Conservation (phyloP, 2,113 vertebrate genomes). For the Acanthisitta chloris region DNA sequence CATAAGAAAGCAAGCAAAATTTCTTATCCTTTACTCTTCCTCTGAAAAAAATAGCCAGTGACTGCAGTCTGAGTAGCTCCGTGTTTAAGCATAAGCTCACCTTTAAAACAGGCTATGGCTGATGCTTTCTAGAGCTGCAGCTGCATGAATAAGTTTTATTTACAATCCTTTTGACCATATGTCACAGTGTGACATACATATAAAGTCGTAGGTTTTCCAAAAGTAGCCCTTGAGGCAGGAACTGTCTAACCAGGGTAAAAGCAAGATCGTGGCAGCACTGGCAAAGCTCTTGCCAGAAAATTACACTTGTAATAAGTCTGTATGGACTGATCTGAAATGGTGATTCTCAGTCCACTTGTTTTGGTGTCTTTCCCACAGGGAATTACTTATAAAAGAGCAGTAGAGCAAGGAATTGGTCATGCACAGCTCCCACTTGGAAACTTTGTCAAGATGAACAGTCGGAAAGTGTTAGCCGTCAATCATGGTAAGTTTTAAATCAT, state of each 20-base stretch:
- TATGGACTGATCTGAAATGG: not conserved
- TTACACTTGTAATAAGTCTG: not conserved
- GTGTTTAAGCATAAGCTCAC: not conserved
- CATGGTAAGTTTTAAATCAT: slow-evolving; percentile 81
- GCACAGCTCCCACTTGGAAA: slow-evolving; percentile 91
- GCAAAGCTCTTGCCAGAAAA: not conserved
- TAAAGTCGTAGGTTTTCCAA: not conserved
- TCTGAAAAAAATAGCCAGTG: not conserved
- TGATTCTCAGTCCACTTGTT: not conserved
- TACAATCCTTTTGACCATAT: not conserved
- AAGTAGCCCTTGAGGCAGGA: not conserved
- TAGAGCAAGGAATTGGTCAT: slow-evolving; percentile 85
- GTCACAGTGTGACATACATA: not conserved
- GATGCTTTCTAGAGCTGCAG: not conserved
- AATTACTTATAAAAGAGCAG: slow-evolving; percentile 85
- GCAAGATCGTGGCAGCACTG: not conserved
- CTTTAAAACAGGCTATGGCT: not conserved
- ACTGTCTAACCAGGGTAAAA: accelerated
- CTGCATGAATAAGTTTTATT: not conserved
- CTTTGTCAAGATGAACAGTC: slow-evolving; percentile 97
- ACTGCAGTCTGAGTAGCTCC: not conserved
- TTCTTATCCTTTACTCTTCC: not conserved
- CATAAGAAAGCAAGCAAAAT: not conserved
- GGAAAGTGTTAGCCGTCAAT: slow-evolving; percentile 95
- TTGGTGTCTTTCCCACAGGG: slow-evolving; percentile 77